These are phyloP conservation scores for Bombylius major DNA, from an alignment of 2,888 invertebrate species.

Conservation along the genomic window DNA sequence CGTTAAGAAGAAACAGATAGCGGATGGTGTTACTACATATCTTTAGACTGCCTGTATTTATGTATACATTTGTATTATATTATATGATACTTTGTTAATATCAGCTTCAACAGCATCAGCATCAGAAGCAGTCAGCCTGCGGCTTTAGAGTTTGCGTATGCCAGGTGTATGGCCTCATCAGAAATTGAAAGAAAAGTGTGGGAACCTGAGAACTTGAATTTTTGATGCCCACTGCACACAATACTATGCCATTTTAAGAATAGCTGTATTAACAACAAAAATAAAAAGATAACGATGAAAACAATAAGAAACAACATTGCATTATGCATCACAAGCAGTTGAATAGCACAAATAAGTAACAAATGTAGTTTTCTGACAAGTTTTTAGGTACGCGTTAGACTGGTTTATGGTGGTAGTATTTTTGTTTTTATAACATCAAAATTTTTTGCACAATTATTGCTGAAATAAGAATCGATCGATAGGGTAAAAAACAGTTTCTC, in stretches of 20 bases:
- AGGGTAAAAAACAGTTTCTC: background rate
- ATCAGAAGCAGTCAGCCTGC: background rate
- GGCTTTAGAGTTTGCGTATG: conserved; percentile 4
- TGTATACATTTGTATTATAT: no score
- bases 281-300: background rate
- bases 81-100: no score
- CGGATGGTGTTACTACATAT: background rate
- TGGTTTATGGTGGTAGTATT: background rate
- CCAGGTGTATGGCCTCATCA: conserved; percentile 7
- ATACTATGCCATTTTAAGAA: background rate
- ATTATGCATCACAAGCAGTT: no score
- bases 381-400: background rate
- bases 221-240: background rate
- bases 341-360: no score
- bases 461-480: background rate
- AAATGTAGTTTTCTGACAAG: background rate
- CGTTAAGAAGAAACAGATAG: no score
- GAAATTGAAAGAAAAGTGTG: conserved; percentile 9
- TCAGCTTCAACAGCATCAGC: no score
- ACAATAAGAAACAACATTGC: background rate
- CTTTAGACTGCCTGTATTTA: background rate
- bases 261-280: no score
- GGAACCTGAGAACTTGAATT: background rate
- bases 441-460: background rate
- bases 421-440: no score